Evolutionary conservation across 2,113 vertebrate genomes (phyloP), one percentile per base, ranked within the genome.

Genomic region (Pardalotus punctatus): DNA sequence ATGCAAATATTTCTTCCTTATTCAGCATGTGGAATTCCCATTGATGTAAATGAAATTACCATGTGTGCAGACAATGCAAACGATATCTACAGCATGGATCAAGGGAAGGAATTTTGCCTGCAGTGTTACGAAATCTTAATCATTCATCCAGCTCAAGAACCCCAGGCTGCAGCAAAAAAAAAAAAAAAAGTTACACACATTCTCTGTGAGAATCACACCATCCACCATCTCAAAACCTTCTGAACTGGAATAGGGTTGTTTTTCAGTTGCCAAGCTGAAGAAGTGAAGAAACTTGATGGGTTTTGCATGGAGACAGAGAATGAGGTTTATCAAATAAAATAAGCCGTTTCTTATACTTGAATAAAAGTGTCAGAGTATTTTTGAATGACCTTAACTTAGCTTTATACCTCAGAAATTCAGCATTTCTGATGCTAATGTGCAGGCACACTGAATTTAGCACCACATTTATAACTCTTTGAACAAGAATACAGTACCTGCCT

Each of bases 1-100:
- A 96, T 76, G 91, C 83, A 96, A 96, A 96, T 96, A 86, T 80
- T 88, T 96, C 86, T 93, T 86, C 80, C 82, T 94, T 90, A 92
- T 94, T 74, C 86, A 92, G 90, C 65, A 40, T 66, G 80, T 95
- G 94, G 93, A 97, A 96, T 92, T 94, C 90, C 93, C 94, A 95
- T 88, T 88, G 90, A 96, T 94, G 85, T 61, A 88, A 97, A 96
- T 86, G 88, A 90, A 90, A 86, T 43, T 76, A 92, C 80, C 92
- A 67, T 53, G 61, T 84, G 86, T 78, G 82, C 80, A 88, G 72
- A 93, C 91, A 93, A 93, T 38, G 76, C 90, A 81, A 82, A 86
- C 4, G 23, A 79, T 76, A 84, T 92, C 88, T 96, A 86, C 92
- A 94, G 86, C 40, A 1, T 13, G 67, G 88, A 94, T 94, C 90